These are phyloP conservation scores for Gibbula magus DNA, from an alignment of 2,888 invertebrate species.

Conservation along the genomic window DNA sequence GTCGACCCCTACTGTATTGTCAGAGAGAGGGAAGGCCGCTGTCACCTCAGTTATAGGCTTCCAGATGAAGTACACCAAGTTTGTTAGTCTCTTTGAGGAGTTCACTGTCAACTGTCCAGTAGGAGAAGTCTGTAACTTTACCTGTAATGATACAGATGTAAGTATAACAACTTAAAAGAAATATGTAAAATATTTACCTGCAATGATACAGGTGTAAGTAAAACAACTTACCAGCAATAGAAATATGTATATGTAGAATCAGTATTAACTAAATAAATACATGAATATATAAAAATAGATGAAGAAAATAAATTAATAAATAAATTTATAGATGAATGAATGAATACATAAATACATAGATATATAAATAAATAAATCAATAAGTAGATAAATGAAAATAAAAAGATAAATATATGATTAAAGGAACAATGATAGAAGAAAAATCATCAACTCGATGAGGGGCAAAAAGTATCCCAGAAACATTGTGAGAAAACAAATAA, in stretches of 20 bases:
- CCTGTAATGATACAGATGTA: constrained; percentile 38
- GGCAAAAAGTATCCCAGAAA: too few species aligned
- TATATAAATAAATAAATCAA: too few species aligned
- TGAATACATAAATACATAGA: neutral
- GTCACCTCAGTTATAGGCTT: constrained; percentile 65
- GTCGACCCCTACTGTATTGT: constrained; percentile 38
- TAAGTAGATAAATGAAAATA: neutral
- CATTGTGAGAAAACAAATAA: too few species aligned
- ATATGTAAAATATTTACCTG: constrained; percentile 33
- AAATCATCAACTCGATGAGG: too few species aligned
- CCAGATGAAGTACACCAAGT: constrained; percentile 58
- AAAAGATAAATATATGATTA: neutral
- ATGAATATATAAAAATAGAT: too few species aligned
- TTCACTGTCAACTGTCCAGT: constrained; percentile 34
- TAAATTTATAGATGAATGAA: neutral
- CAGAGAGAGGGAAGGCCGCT: constrained; percentile 28
- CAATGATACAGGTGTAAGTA: constrained; percentile 35
- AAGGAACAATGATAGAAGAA: too few species aligned
- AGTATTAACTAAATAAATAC: too few species aligned
- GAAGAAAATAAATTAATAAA: neutral
- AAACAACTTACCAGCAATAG: neutral
- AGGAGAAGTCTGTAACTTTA: constrained; percentile 20
- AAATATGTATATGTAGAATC: too few species aligned
- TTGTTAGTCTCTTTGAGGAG: constrained; percentile 40
- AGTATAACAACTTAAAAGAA: neutral